Evolutionary conservation across 92 coral and sea anemone genomes (phyloP).

Genomic region (Zoanthus sociatus): DNA sequence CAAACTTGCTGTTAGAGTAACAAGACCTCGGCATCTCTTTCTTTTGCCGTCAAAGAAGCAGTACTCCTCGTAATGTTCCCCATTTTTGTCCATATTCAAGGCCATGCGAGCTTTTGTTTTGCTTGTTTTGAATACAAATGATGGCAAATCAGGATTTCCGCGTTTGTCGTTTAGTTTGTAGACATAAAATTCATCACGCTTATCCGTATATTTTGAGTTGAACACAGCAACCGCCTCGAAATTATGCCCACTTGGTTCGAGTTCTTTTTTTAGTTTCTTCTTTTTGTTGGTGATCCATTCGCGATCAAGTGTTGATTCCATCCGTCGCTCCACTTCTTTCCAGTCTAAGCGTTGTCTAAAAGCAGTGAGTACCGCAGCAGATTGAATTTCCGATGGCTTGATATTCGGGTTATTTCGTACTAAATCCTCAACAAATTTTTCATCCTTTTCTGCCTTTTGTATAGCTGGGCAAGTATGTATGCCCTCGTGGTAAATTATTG

Average conservation of each 20-base stretch:
- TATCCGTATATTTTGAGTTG: slow-evolving; percentile 24
- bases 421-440: slow-evolving; percentile 41
- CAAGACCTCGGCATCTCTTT: slow-evolving; percentile 6
- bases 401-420: slow-evolving; percentile 51
- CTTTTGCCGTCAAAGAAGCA: slow-evolving; percentile 36
- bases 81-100: slow-evolving; percentile 43
- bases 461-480: slow-evolving; percentile 71
- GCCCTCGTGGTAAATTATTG: slow-evolving; percentile 64
- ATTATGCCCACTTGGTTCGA: slow-evolving; percentile 10
- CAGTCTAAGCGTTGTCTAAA: slow-evolving; percentile 2
- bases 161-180: slow-evolving; percentile 32
- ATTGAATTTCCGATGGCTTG: slow-evolving; percentile 66
- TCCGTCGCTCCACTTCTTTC: slow-evolving; percentile 39
- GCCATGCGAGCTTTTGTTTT: slow-evolving; percentile 45
- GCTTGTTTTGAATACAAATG: slow-evolving; percentile 54
- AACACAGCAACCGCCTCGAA: slow-evolving; percentile 30
- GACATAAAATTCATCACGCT: slow-evolving; percentile 19
- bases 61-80: slow-evolving; percentile 11
- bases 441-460: slow-evolving; percentile 15
- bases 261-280: not conserved
- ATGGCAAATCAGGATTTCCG: slow-evolving; percentile 55
- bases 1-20: slow-evolving; percentile 42
- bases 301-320: slow-evolving; percentile 51
- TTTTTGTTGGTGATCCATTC: slow-evolving; percentile 50
- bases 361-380: slow-evolving; percentile 55